These are phyloP conservation scores for Phocoena sinus DNA, from an alignment of 2,113 vertebrate genomes.

Conservation along the genomic window DNA sequence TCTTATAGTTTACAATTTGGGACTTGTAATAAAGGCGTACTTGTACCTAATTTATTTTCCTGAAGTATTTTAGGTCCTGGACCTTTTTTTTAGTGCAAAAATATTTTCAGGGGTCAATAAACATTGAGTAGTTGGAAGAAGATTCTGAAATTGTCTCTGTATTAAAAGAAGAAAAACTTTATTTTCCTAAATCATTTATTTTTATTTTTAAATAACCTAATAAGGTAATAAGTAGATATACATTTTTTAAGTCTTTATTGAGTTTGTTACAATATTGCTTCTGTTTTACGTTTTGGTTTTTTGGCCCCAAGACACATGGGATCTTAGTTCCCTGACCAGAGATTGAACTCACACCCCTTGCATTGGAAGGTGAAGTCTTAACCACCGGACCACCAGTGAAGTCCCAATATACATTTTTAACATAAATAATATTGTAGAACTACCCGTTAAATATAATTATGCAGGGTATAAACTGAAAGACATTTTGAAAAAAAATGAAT, in stretches of 20 bases:
- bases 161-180: neutral
- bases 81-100: neutral
- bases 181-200: neutral
- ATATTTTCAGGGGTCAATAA: neutral
- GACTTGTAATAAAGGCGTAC: neutral
- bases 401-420: neutral
- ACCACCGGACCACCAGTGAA: no score
- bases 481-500: neutral
- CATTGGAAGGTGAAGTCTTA: no score
- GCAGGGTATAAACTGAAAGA: neutral
- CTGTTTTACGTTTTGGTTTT: no score
- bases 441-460: neutral
- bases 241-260: no score
- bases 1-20: neutral
- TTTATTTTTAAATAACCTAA: neutral
- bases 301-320: no score
- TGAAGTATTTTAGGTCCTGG: neutral
- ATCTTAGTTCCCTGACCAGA: no score
- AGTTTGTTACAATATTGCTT: no score
- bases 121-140: neutral
- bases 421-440: neutral
- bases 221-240: neutral
- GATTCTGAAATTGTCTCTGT: neutral
- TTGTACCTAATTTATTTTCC: neutral
- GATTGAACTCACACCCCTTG: no score